A percentile compares a stretch with the other conserved stretches of the same genome.
phyloP scores from a whole-genome alignment of 2,113 vertebrate genomes.

The Paedocypris sp. region DNA sequence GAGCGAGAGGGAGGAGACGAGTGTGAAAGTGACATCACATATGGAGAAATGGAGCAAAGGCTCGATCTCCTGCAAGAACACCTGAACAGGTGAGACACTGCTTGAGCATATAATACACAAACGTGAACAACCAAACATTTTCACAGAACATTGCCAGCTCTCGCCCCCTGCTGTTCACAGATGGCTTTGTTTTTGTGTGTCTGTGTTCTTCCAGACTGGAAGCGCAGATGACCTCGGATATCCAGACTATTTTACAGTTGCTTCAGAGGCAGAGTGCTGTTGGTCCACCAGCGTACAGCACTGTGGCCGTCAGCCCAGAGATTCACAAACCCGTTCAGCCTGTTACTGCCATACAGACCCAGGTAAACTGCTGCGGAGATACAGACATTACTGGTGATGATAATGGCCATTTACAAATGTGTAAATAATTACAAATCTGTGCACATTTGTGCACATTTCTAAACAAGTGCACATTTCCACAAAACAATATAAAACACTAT shows the following conservation, averaged over 20 bases:
- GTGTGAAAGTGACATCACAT: slow-evolving; percentile 84
- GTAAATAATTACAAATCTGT: too few species aligned
- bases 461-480: too few species aligned
- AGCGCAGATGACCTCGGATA: slow-evolving; percentile 90
- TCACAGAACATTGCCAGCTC: not conserved
- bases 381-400: too few species aligned
- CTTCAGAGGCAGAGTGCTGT: slow-evolving; percentile 75
- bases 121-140: not conserved
- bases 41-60: slow-evolving; percentile 88
- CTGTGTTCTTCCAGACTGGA: slow-evolving; percentile 67
- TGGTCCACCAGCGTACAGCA: slow-evolving; percentile 86
- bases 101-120: not conserved
- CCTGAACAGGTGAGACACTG: slow-evolving; percentile 76
- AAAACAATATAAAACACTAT: too few species aligned
- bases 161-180: slow-evolving; percentile 19
- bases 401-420: too few species aligned
- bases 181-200: not conserved
- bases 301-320: slow-evolving; percentile 72
- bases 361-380: too few species aligned
- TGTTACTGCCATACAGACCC: slow-evolving; percentile 59
- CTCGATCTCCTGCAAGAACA: slow-evolving; percentile 92
- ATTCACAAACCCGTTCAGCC: slow-evolving; percentile 69
- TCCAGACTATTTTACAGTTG: slow-evolving; percentile 89
- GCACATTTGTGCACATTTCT: too few species aligned
- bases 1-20: slow-evolving; percentile 69